These are phyloP conservation scores for Stenoptilia bipunctidactyla DNA, from an alignment of 2,888 invertebrate species.

Conservation along the genomic window DNA sequence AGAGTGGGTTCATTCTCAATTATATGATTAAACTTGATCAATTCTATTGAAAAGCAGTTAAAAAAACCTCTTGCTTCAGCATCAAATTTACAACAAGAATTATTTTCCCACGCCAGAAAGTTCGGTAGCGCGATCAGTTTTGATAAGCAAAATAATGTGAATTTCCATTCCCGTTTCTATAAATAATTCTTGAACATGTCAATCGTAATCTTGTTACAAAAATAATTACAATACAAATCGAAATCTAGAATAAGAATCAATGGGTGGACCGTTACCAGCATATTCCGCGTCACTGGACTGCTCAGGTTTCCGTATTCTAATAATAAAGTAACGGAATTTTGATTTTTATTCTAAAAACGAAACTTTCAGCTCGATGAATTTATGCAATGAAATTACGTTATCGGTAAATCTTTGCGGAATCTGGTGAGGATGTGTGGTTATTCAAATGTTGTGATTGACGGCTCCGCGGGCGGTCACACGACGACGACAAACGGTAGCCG, in stretches of 20 bases:
- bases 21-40: too few species aligned
- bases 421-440: slow-evolving; percentile 51
- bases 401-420: slow-evolving; percentile 56
- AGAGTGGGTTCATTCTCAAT: too few species aligned
- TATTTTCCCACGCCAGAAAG: too few species aligned
- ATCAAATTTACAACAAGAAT: too few species aligned
- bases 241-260: slow-evolving; percentile 19
- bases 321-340: not conserved
- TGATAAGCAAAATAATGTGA: too few species aligned
- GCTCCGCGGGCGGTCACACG: slow-evolving; percentile 65
- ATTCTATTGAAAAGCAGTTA: too few species aligned
- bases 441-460: slow-evolving; percentile 68
- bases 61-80: too few species aligned
- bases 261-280: slow-evolving; percentile 45
- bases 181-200: too few species aligned
- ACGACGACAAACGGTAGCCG: slow-evolving; percentile 23
- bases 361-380: slow-evolving; percentile 51
- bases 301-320: slow-evolving; percentile 15
- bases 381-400: slow-evolving; percentile 48
- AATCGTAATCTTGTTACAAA: too few species aligned
- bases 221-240: too few species aligned
- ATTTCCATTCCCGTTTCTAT: too few species aligned
- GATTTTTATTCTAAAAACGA: slow-evolving; percentile 37
- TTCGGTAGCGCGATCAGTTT: too few species aligned
- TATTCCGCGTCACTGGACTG: slow-evolving; percentile 41